Percentiles rank a stretch among this genome's conserved stretches.
Conservation (phyloP, 2,113 vertebrate genomes). For the Sinosuthora webbiana region DNA sequence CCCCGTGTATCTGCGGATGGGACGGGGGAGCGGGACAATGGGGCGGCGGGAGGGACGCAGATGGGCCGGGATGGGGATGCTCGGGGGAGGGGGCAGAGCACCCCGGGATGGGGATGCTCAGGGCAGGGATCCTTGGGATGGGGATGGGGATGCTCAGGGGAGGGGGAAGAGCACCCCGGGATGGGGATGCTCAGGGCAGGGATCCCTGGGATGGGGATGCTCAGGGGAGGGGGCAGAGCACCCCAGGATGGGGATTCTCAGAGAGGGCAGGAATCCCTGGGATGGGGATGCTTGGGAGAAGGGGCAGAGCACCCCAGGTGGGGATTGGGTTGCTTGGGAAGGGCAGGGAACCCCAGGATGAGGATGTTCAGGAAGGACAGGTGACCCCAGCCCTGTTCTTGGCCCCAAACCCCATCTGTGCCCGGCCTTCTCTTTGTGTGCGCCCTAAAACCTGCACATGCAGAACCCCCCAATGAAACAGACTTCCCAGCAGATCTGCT, state of each 20-base stretch:
- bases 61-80: neutral
- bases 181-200: neutral
- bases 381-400: neutral
- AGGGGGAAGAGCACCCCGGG: neutral
- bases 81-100: neutral
- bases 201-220: neutral
- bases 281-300: neutral
- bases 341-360: too few species aligned
- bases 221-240: neutral
- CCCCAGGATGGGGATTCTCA: neutral
- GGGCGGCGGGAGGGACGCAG: neutral
- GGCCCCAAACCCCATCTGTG: neutral
- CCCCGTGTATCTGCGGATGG: neutral
- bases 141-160: neutral
- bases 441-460: neutral
- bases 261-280: too few species aligned
- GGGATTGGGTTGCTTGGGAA: neutral
- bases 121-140: accelerated
- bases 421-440: neutral
- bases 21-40: neutral
- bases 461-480: neutral
- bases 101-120: neutral
- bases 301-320: neutral
- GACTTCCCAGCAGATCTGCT: neutral
- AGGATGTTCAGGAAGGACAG: neutral